Base-by-base conservation (phyloP, 2,797 vertebrate genomes). In the Pantherophis alleghaniensis region DNA sequence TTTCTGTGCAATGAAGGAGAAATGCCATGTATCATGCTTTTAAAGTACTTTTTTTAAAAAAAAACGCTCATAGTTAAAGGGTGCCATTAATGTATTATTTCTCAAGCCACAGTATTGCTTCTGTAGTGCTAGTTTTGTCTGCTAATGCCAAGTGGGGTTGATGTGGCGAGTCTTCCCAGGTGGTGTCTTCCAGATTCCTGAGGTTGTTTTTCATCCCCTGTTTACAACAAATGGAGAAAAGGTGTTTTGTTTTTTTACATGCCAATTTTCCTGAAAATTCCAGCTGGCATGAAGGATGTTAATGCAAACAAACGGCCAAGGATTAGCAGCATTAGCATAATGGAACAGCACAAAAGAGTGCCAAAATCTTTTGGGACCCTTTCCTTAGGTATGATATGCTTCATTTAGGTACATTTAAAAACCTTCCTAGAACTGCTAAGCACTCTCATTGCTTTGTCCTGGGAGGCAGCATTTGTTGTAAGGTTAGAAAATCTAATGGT, bases 1-100 rank as follows among this genome's bases (percentile, higher is more conserved):
- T 96, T 94, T 92, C 47, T 96, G 97, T 98, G 96, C 98, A 95
- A 95, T 95, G 94, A 91, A 96, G 96, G 96, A 97, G 92, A 95
- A 92, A 93, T 32, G 95, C 97, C 96, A 96, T 96, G 95, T 93
- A 95, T 94, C 96, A 92, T 94, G 95, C 93, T 95, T 87, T 93
- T 89, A 61, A 94, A 95, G 87, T 32, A 74, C 86, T 88, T 92
- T 59, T 53, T 53, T 51, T 4, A 42, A 92, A 93, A 91, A 90
- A 91, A 95, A 91, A 90, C 91, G 6, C 42, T 20, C 57, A 60
- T 87, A 16, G 4, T 91, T 83, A 83, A 89, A 88, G 37, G 47
- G 95, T 94, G 91, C 91, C 94, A 66, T 88, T 88, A 88, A 95
- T 92, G 89, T 92, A 28, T 91, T 0, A 74, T 95, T 96, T 96